Evolutionary conservation across 2,797 vertebrate genomes (phyloP), one percentile per base, ranked within the genome.

Genomic region (Cynopterus sphinx): DNA sequence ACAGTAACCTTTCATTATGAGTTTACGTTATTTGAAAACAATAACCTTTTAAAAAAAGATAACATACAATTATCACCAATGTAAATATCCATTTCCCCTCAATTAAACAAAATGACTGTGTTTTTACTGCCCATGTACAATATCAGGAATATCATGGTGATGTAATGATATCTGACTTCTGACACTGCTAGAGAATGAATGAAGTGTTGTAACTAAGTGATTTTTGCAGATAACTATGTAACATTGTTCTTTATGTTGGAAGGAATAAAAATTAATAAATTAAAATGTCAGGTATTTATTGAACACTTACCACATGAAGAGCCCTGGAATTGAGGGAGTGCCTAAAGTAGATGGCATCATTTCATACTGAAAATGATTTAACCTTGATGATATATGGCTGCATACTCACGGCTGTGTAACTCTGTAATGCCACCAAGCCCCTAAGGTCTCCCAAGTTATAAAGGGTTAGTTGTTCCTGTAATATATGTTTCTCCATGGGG

Each of bases 241-340:
- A 59, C 9, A 75, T 63, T 67, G 79, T 55, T 51, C 31, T 95
- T 59, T 82, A 81, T 39, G 78, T 68, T 16, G 28, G 36, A 96
- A 33, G 43, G 53, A n/a, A 19, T 87, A 46, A 43, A 95, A 87
- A 75, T 96, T 41, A 95, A 71, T 79, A 63, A 92, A 89, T 71
- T 89, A 95, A 82, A 96, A 94, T 90, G 68, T 90, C 77, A 95
- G 65, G n/a, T 78, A 89, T 68, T 77, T 46, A 55, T 77, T 87
- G 86, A 95, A 92, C 24, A 83, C 17, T 74, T 36, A 88, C 15
- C 57, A 90, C n/a, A 46, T 73, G 75, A 89, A 87, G 41, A 49
- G 51, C 39, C 36, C 5, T 57, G 31, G 43, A 57, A 77, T 86
- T 36, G 28, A 82, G 53, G 68, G 49, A 74, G 0, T 70, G 33